Base-by-base conservation (phyloP, 2,113 vertebrate species). In the Xenopus borealis region DNA sequence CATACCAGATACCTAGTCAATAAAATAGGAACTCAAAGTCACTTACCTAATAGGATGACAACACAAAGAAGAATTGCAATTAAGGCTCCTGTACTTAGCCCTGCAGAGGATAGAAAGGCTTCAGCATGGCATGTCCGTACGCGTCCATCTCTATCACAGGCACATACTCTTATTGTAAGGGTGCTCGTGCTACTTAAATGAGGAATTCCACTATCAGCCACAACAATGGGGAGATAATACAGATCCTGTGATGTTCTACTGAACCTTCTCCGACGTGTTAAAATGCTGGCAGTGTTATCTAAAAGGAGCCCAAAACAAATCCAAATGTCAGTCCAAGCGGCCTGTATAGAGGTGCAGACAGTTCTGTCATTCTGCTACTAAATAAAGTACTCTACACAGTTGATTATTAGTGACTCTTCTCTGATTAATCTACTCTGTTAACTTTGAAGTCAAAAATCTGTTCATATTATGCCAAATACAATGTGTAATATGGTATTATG, bases 61-160 rank as follows among this genome's bases (percentile, higher is more conserved):
- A 99, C 89, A 79, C 97, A 99, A 69, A 98, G 94, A 19, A 99
- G 91, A 84, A 99, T 99, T 64, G 97, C 97, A 0, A 99, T 95
- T 78, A 99, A 87, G 23, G 97, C 97, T 47, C 96, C 97, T 0
- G 96, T 98, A 86, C 97, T 99, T 84, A 99, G 87, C 1, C 97
- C 97, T 0, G 97, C 94, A 0, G 96, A 94, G 71, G 95, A 95
- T 58, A 98, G 92, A 88, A 98, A 98, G 2, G 97, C 95, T 83
- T 96, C 93, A 1, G 93, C 88, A 3, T 93, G 95, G 89, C 97
- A 99, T 13, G 93, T 93, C 75, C 90, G 86, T 62, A 93, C 90
- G 0, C 88, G 88, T n/a, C 94, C 90, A 17, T 93, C 91, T 66
- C 88, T 92, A 66, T 93, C 91, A 72, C 97, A 99, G 0, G 92